phyloP scores from a whole-genome alignment of 2,888 invertebrate genomes.

The Pandemis cinnamomeana region DNA sequence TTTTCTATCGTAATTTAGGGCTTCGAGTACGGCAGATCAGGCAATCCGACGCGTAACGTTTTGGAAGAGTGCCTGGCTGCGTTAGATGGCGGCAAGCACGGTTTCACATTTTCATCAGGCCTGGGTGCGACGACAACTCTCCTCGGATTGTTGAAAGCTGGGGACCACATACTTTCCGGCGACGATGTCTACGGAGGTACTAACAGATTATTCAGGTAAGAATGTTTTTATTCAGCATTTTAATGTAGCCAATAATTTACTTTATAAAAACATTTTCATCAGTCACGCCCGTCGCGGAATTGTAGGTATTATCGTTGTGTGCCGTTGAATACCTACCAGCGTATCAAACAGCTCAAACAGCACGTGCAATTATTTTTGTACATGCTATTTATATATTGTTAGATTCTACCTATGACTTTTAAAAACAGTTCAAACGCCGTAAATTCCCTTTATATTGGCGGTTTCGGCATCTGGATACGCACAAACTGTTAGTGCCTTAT shows the following conservation, averaged over 20 bases:
- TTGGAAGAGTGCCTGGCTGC: slow-evolving; percentile 95
- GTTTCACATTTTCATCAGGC: slow-evolving; percentile 94
- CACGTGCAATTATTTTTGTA: too few relatives aligned
- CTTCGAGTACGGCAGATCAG: slow-evolving; percentile 96
- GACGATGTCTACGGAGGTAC: slow-evolving; percentile 99
- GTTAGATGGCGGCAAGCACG: slow-evolving; percentile 94
- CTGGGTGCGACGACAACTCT: slow-evolving; percentile 93
- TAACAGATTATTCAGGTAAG: slow-evolving; percentile 86
- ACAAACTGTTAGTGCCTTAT: too few relatives aligned
- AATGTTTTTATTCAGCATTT: background rate
- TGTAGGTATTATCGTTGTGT: too few relatives aligned
- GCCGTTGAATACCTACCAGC: too few relatives aligned
- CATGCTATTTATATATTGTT: too few relatives aligned
- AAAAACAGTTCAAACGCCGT: too few relatives aligned
- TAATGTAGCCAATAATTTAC: background rate
- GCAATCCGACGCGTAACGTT: slow-evolving; percentile 96
- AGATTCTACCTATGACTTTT: too few relatives aligned
- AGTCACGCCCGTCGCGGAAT: too few relatives aligned
- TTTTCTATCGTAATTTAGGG: slow-evolving; percentile 84
- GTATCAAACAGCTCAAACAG: too few relatives aligned
- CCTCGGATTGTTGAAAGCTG: slow-evolving; percentile 89
- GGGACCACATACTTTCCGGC: slow-evolving; percentile 95
- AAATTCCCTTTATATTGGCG: too few relatives aligned
- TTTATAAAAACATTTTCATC: too few relatives aligned
- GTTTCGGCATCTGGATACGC: too few relatives aligned